These are phyloP conservation scores for Euplagia quadripunctaria DNA, from an alignment of 2,888 invertebrate species.

Conservation along the genomic window DNA sequence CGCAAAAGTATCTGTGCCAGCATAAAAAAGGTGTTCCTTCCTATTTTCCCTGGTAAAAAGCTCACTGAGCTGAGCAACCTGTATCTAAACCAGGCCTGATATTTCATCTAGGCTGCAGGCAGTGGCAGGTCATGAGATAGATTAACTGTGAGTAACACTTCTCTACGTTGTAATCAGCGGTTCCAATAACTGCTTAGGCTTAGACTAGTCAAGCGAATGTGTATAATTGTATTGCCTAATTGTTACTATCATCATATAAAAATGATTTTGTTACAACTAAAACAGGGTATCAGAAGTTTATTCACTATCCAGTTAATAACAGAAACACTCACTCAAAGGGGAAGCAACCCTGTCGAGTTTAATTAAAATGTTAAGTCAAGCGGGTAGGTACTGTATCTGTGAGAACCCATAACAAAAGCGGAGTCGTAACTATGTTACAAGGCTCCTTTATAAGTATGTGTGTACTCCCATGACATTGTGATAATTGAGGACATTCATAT, in stretches of 20 bases:
- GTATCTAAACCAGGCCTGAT: no score
- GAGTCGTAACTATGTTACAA: constrained; percentile 29
- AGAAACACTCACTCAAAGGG: constrained; percentile 10
- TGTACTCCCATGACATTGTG: background rate
- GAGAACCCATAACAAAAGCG: constrained; percentile 28
- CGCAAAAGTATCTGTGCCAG: no score
- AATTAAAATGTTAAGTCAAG: constrained; percentile 52
- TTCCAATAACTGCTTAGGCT: no score
- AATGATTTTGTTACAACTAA: background rate
- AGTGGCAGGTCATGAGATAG: no score
- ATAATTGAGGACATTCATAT: background rate
- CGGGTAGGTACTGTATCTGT: constrained; percentile 18
- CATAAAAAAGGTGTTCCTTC: no score
- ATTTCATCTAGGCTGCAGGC: no score
- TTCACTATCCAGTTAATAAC: constrained; percentile 10
- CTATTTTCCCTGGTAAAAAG: no score
- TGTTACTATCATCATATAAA: background rate
- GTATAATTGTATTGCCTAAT: no score
- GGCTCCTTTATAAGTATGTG: background rate
- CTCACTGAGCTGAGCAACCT: no score
- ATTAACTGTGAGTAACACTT: no score
- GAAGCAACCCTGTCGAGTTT: constrained; percentile 25
- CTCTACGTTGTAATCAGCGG: no score
- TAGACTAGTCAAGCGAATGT: no score
- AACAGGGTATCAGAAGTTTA: background rate